Base-by-base conservation (phyloP, 2,113 vertebrate species). In the Smithornis capensis region DNA sequence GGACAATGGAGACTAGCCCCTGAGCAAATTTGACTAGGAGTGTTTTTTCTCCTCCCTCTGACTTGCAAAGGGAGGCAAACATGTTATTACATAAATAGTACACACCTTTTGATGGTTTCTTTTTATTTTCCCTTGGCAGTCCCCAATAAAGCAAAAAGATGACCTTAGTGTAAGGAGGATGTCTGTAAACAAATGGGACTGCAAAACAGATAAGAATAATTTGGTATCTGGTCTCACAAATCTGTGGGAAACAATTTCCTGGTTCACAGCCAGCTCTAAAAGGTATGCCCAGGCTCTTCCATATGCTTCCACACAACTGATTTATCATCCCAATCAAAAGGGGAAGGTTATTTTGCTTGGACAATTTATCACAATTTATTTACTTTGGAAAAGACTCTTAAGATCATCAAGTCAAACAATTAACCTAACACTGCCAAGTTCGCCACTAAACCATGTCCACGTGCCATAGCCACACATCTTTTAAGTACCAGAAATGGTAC, bases 271-370 rank as follows among this genome's bases (percentile, higher is more conserved):
- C n/a, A 69, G 3, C 31, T 74, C 7, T 31, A 27, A 71, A 57
- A 57, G 12, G 19, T 57, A 38, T n/a, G 12, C 3, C 29, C 10
- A 73, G 4, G 4, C 27, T 77, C 12, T 7, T 67, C 10, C 9
- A 23, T 1, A 2, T 27, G 25, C 3, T 70, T 70, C 22, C 25
- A 56, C 55, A 17, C 8, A 79, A 52, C 6, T 31, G 13, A 29
- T 75, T 80, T 83, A 37, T 38, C 29, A 67, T 69, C 6, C 16
- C 15, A 49, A 16, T 37, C 6, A n/a, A 71, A 67, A 81, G 11
- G 11, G 6, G 7, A 40, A 1, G 0, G 4, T 3, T 81, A 57
- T 6, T 68, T 6, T 60, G 5, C 10, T 65, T 56, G 25, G 16
- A 37, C 7, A 44, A 6, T 33, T 64, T 70, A 68, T n/a, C 23